Conservation (phyloP, 2,888 invertebrate genomes). For the Sericinus montela region DNA sequence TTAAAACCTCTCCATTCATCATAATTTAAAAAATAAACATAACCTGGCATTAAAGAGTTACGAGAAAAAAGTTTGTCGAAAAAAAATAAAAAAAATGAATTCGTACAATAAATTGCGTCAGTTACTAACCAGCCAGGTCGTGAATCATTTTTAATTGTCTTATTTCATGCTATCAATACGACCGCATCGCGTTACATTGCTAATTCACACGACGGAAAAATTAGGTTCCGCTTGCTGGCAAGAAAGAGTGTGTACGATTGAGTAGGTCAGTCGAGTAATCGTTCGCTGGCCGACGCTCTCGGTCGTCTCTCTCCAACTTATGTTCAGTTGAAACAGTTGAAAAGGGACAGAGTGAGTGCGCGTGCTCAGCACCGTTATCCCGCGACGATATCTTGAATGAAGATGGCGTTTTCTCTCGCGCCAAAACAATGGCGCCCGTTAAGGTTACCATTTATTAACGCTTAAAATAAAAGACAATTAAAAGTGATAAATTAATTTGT, state of each 20-base stretch:
- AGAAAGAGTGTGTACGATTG: conserved; percentile 78
- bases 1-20: no score
- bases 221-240: conserved; percentile 74
- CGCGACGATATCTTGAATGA: conserved; percentile 77
- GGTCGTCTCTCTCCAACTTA: conserved; percentile 38
- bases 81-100: not conserved
- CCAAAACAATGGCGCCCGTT: conserved; percentile 69
- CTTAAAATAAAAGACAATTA: not conserved
- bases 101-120: not conserved
- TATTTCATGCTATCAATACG: conserved; percentile 54
- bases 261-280: conserved; percentile 80
- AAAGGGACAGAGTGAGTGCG: conserved; percentile 40
- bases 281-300: conserved; percentile 62
- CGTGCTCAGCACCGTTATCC: conserved; percentile 76
- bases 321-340: conserved; percentile 18
- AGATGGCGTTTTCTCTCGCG: conserved; percentile 77
- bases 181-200: conserved; percentile 52
- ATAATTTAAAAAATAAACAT: no score
- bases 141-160: conserved; percentile 51
- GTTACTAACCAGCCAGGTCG: conserved; percentile 21
- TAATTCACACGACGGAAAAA: conserved; percentile 72
- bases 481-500: no score
- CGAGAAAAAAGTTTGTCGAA: not conserved
- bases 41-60: no score
- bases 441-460: conserved; percentile 11